These are phyloP conservation scores for Darevskia nairensis DNA, from an alignment of 2,797 vertebrate species.

Conservation along the genomic window DNA sequence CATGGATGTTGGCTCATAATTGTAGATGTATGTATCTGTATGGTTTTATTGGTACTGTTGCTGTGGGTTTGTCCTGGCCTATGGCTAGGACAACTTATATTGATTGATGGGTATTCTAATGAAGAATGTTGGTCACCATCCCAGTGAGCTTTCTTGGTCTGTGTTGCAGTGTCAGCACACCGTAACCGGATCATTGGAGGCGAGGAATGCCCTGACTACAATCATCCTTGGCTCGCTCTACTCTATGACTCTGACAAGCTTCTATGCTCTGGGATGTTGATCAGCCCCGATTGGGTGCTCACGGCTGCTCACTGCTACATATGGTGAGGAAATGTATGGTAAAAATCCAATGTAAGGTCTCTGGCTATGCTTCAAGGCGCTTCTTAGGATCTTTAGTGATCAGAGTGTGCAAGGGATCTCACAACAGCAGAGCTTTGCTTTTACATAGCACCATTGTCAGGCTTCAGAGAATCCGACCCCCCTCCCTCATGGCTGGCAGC, in stretches of 20 bases:
- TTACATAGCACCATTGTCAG: no score
- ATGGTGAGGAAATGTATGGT: neutral
- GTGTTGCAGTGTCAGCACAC: neutral
- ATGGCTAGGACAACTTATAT: no score
- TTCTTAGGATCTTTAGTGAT: neutral
- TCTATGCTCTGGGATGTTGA: constrained; percentile 29
- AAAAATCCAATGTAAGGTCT: neutral
- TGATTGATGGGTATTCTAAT: neutral
- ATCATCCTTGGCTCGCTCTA: neutral
- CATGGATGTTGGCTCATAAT: no score
- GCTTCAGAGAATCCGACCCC: no score
- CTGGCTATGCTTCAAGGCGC: neutral
- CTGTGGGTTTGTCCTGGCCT: no score
- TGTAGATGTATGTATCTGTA: neutral
- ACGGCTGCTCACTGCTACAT: constrained; percentile 50
- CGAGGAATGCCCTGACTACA: accelerated
- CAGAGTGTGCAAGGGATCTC: neutral
- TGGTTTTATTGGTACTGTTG: no score
- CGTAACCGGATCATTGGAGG: constrained; percentile 1
- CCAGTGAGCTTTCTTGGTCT: neutral
- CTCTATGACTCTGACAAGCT: neutral
- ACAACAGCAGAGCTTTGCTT: neutral
- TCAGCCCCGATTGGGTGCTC: constrained; percentile 44
- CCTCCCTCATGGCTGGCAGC: neutral
- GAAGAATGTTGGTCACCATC: neutral